These are phyloP conservation scores for Xestia xanthographa DNA, from an alignment of 2,888 invertebrate species.

Conservation along the genomic window DNA sequence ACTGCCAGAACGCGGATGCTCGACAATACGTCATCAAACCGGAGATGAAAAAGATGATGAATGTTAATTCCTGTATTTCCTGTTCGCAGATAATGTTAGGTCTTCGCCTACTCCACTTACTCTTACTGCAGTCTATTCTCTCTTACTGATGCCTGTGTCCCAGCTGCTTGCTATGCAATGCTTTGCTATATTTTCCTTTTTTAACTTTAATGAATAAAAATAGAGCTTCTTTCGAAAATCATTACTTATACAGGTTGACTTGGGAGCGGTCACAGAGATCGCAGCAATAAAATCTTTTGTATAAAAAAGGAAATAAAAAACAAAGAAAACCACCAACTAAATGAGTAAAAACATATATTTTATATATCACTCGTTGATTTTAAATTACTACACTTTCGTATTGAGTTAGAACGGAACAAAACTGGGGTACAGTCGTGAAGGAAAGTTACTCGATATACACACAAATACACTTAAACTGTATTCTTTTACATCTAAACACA, in stretches of 20 bases:
- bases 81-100: too few species aligned
- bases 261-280: too few species aligned
- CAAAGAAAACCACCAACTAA: slow-evolving; percentile 77
- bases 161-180: neutral
- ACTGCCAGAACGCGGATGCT: too few species aligned
- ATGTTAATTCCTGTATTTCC: too few species aligned
- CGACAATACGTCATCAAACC: too few species aligned
- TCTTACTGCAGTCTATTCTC: too few species aligned
- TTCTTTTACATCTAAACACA: slow-evolving; percentile 69
- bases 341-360: slow-evolving; percentile 91
- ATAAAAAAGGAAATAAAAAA: neutral
- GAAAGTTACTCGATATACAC: slow-evolving; percentile 80
- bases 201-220: neutral
- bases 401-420: slow-evolving; percentile 67
- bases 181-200: neutral
- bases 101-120: too few species aligned
- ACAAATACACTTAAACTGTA: slow-evolving; percentile 77
- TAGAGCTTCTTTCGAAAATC: neutral
- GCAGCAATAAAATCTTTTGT: neutral
- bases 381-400: slow-evolving; percentile 80
- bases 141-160: too few species aligned
- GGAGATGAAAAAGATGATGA: too few species aligned
- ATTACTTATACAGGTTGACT: too few species aligned
- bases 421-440: slow-evolving; percentile 79
- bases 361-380: slow-evolving; percentile 82